Evolutionary conservation across 2,888 invertebrate species (phyloP), one percentile per base, ranked within the genome.

Genomic region (Sympetrum striolatum): DNA sequence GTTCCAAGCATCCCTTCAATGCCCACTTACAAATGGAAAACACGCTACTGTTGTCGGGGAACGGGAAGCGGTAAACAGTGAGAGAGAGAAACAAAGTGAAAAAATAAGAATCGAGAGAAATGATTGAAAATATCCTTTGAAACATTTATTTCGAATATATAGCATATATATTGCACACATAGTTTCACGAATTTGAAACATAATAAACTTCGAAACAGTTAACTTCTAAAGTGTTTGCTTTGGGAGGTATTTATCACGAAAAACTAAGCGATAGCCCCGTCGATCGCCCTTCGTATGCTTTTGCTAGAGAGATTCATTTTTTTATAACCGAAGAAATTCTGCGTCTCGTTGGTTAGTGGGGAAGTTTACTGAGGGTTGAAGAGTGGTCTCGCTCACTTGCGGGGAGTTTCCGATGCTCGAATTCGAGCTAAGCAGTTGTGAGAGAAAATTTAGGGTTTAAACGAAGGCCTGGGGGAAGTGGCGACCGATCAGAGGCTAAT

Each of bases 81-180:
- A 53, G 53, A 82, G 8, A 82, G 58, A 58, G 22, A 82, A 82
- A 58, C 4, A 64, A 35, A 86, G 86, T 22, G 37, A 60, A 60
- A 25, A 81, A 53, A 25, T 18, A 60, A 35, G 60, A 60, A 58
- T 60, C 31, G 37, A 86, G 86, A 86, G 22, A 82, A 82, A 53
- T 82, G 10, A 73, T 60, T 60, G 18, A 86, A 15, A 39, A 73
- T 60, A 37, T 86, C 44, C 39, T 86, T 86, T 58, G 60, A 86
- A 86, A 86, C 86, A 86, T 86, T 86, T 86, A 86, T 86, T 86
- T 86, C 86, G 60, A 86, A 60, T 73, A 86, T 60, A 60, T 86
- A 37, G 37, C 53, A 53, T 53, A 53, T 53, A 53, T 53, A 53
- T 53, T 53, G 53, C 31, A 60, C 86, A 86, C 86, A 86, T 60